phyloP scores from a whole-genome alignment of 1,140 invertebrate species.

The Mya arenaria region DNA sequence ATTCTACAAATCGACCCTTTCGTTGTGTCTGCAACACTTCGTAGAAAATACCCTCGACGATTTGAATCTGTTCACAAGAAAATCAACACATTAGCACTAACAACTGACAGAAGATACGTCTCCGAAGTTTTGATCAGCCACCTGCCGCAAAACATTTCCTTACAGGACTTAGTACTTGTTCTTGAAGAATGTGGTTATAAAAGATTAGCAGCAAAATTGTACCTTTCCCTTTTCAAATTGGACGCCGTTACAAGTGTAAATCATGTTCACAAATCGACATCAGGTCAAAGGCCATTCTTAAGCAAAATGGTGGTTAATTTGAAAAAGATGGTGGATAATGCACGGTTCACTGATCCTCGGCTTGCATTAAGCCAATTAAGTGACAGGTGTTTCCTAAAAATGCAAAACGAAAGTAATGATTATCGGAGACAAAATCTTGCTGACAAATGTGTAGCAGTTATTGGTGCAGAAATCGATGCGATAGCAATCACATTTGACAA shows the following conservation, averaged over 20 bases:
- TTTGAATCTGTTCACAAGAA: neutral
- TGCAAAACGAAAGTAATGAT: neutral
- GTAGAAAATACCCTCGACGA: neutral
- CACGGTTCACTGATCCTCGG: neutral
- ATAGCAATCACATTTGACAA: neutral
- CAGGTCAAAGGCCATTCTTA: neutral
- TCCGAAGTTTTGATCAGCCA: neutral
- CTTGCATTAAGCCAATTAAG: neutral
- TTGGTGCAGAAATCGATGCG: neutral
- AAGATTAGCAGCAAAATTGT: neutral
- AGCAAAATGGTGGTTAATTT: neutral
- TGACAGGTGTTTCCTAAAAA: neutral
- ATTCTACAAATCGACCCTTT: neutral
- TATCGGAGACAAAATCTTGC: neutral
- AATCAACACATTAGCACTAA: neutral
- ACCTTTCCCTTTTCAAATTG: neutral
- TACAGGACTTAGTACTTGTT: neutral
- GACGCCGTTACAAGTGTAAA: too few species aligned
- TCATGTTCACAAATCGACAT: too few species aligned
- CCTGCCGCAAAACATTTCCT: neutral
- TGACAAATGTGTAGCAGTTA: conserved; percentile 9
- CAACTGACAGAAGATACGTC: neutral
- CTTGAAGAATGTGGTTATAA: conserved; percentile 17
- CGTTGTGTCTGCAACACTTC: neutral
- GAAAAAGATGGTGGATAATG: neutral